Base-by-base conservation (phyloP, 2,113 vertebrate species). In the Ammodramus savannarum region DNA sequence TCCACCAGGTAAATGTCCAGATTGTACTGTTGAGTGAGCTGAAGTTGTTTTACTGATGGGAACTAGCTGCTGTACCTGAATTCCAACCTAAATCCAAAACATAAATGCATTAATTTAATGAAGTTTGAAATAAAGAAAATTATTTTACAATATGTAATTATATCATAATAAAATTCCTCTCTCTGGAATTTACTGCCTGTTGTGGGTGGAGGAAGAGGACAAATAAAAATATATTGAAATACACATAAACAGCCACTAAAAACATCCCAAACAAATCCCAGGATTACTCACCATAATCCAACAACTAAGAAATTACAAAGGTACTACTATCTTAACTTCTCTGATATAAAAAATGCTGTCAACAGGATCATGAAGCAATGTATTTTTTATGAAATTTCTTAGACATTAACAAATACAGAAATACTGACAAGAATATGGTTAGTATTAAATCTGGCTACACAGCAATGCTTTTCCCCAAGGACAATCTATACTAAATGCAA, bases 31-130 rank as follows among this genome's bases (percentile, higher is more conserved):
- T 11, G 96, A 89, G 65, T 43, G 80, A 25, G 97, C 54, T 2
- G 97, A 96, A 26, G 86, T 81, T 32, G 81, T 96, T 55, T 96
- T 95, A 87, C 94, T 97, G 85, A 96, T 92, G 78, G 98, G 98
- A 88, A 99, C 97, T 75, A 99, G 97, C 65, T 99, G 98, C 75
- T 99, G 99, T 71, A 99, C 98, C 69, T 99, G 99, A 97, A 99
- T 99, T 83, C 99, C 99, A 89, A 98, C 98, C 98, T 98, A 93
- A 84, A 97, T 65, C 13, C 65, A 91, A 68, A 89, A 90, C 43
- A 94, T 29, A 10, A 79, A 76, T 11, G 66, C 6, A 54, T 52
- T 58, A 0, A 49, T 72, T 78, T 85, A 26, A 75, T 43, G 7
- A 80, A 59, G 65, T 65, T 72, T 58, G 44, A 57, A 82, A 39